Percentiles rank a stretch among this genome's conserved stretches.
These are phyloP conservation scores for Crossaster papposus DNA, from an alignment of 53 echinoderm and acorn worm genomes.

Conservation along the genomic window DNA sequence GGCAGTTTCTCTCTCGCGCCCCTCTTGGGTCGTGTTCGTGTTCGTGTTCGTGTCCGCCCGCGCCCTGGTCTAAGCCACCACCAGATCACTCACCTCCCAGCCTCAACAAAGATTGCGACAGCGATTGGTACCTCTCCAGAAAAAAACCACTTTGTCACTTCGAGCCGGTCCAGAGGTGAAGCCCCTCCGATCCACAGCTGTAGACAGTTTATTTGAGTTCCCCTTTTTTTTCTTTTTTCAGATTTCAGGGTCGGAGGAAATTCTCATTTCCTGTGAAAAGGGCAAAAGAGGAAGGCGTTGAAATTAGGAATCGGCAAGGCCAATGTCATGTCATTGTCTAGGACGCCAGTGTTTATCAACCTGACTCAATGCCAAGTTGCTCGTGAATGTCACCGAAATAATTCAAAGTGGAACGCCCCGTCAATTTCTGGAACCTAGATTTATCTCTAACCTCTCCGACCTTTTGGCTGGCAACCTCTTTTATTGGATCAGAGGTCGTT, in stretches of 20 bases:
- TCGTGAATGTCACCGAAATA: neutral
- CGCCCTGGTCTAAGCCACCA: no score
- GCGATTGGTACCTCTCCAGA: neutral
- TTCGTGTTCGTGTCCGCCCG: neutral
- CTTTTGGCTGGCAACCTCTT: no score
- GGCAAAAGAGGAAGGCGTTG: constrained; percentile 43
- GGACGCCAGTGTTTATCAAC: neutral
- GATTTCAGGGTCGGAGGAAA: constrained; percentile 45
- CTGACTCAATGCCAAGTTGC: neutral
- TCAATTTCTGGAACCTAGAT: neutral
- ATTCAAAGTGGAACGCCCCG: neutral
- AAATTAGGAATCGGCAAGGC: constrained; percentile 17
- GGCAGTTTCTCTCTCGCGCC: neutral
- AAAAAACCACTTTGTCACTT: neutral
- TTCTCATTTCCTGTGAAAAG: constrained; percentile 51
- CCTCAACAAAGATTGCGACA: neutral
- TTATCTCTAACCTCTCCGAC: no score
- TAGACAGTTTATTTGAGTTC: neutral
- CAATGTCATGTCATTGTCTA: constrained; percentile 55
- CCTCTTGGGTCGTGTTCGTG: neutral
- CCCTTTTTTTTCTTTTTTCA: neutral
- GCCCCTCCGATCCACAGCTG: neutral
- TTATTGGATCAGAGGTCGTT: no score
- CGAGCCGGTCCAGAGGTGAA: neutral
- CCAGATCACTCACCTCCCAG: neutral